Evolutionary conservation across 2,113 vertebrate species (phyloP), one percentile per base, ranked within the genome.

Genomic region (Natator depressus): DNA sequence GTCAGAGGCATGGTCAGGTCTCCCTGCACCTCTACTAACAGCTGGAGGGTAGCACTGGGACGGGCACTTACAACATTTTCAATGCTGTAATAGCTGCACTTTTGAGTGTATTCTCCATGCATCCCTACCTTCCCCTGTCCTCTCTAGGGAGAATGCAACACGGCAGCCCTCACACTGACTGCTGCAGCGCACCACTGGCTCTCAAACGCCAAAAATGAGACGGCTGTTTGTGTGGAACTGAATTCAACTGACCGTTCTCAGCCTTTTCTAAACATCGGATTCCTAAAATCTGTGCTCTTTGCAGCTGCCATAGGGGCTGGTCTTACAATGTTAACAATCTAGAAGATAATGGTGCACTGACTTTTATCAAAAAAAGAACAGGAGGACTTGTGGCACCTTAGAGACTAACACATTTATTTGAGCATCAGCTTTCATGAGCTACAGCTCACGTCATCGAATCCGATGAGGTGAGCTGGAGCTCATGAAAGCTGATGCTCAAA

Each of bases 281-380:
- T 93, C 90, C 69, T 59, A 93, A 96, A 95, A 82, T 51, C 79
- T 79, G 86, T 1, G 0, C 57, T 94, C 72, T 89, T 87, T 76
- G 46, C 35, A 6, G 89, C 84, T 89, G 87, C 72, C 89, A 82
- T 80, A 50, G 78, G 76, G 49, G 87, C 95, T 92, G 79, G 38
- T 89, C 80, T 93, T 89, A 92, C 88, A 76, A 90, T 90, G 72
- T 47, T 87, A 72, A 88, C 53, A 88, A 20, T 85, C 88, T 85
- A 89, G 47, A 89, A 91, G 96, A 97, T 87, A 95, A 72, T 76
- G 90, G 97, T 86, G 86, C 85, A 92, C 91, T 91, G 59, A 62
- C 25, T 27, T 57, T 57, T 57, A 57, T 57, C 25, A 51, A 51
- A 51, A 51, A 51, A 51, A 51, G 50, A 11, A 51, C 50, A 51